Evolutionary conservation across 2,113 vertebrate species (phyloP), one percentile per base, ranked within the genome.

Genomic region (Lepisosteus oculatus): DNA sequence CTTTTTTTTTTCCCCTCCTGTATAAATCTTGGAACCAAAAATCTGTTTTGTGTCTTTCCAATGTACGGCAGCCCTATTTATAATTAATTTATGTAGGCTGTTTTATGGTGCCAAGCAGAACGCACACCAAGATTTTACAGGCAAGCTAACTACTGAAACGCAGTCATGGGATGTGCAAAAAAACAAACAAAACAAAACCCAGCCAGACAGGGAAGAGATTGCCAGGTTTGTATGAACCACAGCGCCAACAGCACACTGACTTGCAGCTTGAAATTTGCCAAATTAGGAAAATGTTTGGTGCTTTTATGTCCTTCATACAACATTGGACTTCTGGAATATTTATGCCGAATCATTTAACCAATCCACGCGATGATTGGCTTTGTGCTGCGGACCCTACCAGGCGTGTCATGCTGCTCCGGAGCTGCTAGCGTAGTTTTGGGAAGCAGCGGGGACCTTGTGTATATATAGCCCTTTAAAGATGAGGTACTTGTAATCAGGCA

Each of bases 191-290:
- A 69, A 79, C 77, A 79, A 75, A 74, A 67, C 67, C 43, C 2
- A 83, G 81, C 85, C 84, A 81, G 85, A 84, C 84, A 86, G 90
- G 88, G 86, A 74, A 87, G 83, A 85, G 83, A 87, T 86, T 85
- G 87, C 87, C 90, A 90, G 90, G 90, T 93, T 92, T 93, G 91
- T 90, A 88, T 86, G 90, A 90, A 91, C 91, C 90, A 89, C 90
- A 55, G 90, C 89, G 80, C 88, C 90, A 92, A 93, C 91, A 93
- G 90, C 92, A 91, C 90, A 89, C 91, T 92, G 88, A 93, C 90
- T 91, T 92, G 92, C 92, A 93, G 91, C 91, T 93, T 93, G 91
- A 93, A 93, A 90, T 91, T 92, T 93, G 90, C 91, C 90, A 93
- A 93, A 93, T 93, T 88, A 89, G 72, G 67, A 82, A 90, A 85